Base-by-base conservation (phyloP, 1,140 invertebrate genomes). In the Philopotamus ludificatus region DNA sequence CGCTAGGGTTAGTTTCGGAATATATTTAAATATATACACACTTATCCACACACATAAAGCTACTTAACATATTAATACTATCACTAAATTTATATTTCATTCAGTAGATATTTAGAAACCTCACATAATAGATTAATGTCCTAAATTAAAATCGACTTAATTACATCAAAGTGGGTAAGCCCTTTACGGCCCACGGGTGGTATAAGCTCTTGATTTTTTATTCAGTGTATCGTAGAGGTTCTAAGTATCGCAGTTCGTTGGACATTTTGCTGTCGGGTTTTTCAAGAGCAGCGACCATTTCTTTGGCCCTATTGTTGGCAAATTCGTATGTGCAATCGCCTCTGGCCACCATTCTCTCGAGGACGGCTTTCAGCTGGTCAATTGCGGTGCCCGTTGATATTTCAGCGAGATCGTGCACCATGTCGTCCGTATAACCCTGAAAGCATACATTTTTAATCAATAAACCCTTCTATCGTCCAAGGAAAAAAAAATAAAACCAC, bases 361-460 rank as follows among this genome's bases (percentile, higher is more conserved):
- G 69, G 0, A 81, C 76, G 49, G 77, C 69, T 22, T 72, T 72
- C 25, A 85, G 74, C 65, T 85, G 83, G 10, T 76, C 75, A 0
- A 76, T 72, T 0, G 83, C 79, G 0, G 81, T 78, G 2, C 77
- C 79, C 23, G 70, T 74, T 0, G 81, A 82, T 0, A 75, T 77
- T 0, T 80, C 78, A 1, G 74, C 74, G 0, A 85, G 71, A 10
- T 74, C 72, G 61, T 76, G 75, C 66, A 84, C 74, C 3, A 84
- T 74, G 4, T 73, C 72, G 0, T 77, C 74, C 3, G 79, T 76
- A 70, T 81, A 84, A 21, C 83, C 83, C 83, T 84, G 73, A 21
- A 80, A 74, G 1, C n/a, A n/a, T n/a, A n/a, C n/a, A n/a, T n/a
- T n/a, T n/a, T n/a, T n/a, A n/a, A n/a, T n/a, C n/a, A n/a, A n/a